Evolutionary conservation across 2,888 invertebrate genomes (phyloP).

Genomic region (Rhogogaster chlorosoma): DNA sequence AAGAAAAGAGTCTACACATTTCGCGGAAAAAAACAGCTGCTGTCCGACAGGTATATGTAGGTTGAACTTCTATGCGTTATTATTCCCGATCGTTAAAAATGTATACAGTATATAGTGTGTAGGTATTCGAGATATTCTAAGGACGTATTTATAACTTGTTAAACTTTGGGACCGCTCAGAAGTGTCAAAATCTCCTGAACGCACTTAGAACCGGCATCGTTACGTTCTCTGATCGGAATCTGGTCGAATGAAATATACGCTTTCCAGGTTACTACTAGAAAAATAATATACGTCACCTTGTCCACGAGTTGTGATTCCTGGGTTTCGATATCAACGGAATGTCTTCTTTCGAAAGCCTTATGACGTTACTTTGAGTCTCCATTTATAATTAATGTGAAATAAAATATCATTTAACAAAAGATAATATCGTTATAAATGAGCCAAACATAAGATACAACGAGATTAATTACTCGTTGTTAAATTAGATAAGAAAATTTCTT

Average conservation of each 20-base stretch:
- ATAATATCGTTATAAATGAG: background rate
- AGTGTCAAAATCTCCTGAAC: background rate
- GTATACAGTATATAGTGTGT: background rate
- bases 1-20: constrained; percentile 26
- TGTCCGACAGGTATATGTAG: background rate
- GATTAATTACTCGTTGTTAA: background rate
- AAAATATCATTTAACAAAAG: background rate
- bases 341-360: constrained; percentile 83
- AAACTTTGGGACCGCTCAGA: background rate
- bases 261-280: constrained; percentile 23
- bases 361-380: constrained; percentile 79
- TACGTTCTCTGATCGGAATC: constrained; percentile 15
- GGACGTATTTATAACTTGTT: background rate
- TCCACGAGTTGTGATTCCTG: constrained; percentile 81
- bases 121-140: background rate
- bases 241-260: constrained; percentile 23
- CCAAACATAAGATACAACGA: background rate
- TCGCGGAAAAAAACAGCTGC: constrained; percentile 11
- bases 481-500: background rate
- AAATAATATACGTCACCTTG: constrained; percentile 78
- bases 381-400: constrained; percentile 58
- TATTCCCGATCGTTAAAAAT: constrained; percentile 40
- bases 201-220: constrained; percentile 19
- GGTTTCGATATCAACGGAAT: constrained; percentile 85
- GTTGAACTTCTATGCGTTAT: background rate